Percentiles rank a stretch among this genome's conserved stretches.
These are phyloP conservation scores for Plumapathes pennacea DNA, from an alignment of 92 coral and sea anemone genomes.

Conservation along the genomic window DNA sequence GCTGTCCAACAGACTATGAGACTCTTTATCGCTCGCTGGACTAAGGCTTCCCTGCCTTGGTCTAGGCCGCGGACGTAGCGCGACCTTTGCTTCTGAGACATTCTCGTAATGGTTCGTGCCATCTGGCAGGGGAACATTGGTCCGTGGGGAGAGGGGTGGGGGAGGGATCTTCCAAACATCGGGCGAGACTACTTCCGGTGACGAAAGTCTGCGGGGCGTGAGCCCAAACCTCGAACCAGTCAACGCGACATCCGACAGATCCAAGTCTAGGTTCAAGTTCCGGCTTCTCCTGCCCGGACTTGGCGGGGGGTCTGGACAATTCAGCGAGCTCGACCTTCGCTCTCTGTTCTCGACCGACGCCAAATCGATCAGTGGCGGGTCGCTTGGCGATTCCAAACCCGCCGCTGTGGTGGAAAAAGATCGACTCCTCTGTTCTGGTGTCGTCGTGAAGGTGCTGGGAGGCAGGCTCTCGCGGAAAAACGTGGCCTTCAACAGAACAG, in stretches of 20 bases:
- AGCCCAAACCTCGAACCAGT: conserved; percentile 26
- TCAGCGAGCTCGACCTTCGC: conserved; percentile 73
- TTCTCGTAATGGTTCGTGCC: conserved; percentile 6
- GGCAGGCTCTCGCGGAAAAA: conserved; percentile 52
- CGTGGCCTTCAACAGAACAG: conserved; percentile 76
- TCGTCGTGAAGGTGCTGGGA: conserved; percentile 51
- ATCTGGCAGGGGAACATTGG: conserved; percentile 46
- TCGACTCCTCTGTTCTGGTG: conserved; percentile 11
- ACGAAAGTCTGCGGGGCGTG: conserved; percentile 38
- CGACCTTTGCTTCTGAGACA: conserved; percentile 32
- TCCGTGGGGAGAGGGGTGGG: conserved; percentile 74
- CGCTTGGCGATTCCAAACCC: conserved; percentile 13
- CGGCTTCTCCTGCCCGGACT: conserved; percentile 37
- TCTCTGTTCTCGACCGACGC: conserved; percentile 54
- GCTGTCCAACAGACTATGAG: conserved; percentile 68
- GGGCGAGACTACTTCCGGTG: conserved; percentile 40
- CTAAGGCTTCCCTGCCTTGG: conserved; percentile 61
- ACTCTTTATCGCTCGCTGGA: conserved; percentile 53
- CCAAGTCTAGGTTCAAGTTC: background rate
- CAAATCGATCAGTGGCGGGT: conserved; percentile 54
- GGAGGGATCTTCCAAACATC: conserved; percentile 53
- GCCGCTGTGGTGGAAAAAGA: conserved; percentile 37
- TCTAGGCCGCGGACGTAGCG: conserved; percentile 50
- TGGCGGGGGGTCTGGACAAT: conserved; percentile 62
- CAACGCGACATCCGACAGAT: conserved; percentile 36